Evolutionary conservation across 1,140 invertebrate genomes (phyloP), one percentile per base, ranked within the genome.

Genomic region (Drosophila ohnishii): DNA sequence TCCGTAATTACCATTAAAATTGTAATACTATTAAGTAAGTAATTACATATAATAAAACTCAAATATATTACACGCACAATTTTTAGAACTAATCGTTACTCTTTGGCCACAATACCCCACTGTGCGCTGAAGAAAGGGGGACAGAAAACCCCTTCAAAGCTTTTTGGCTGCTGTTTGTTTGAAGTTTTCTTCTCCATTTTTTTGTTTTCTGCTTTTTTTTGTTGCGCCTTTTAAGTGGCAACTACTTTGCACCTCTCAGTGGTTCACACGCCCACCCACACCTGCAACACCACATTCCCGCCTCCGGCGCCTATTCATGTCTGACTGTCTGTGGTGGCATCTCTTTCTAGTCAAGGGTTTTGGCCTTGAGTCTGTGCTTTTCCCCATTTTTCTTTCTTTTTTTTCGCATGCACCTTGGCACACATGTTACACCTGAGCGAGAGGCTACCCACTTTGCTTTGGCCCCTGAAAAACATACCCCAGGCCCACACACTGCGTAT

Each of bases 101-200:
- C 14, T 37, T 37, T 13, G 35, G 35, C 4, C 13, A 14, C 10
- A 5, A 16, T 30, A 50, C 9, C 9, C 47, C 30, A 50, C 30
- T 32, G 48, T 50, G 13, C 4, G 19, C 16, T 16, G 8, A 10
- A 48, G n/a, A 40, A n/a, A 37, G 4, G 56, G 25, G 39, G 25
- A 4, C 25, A n/a, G 35, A 32, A 64, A 45, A 45, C 42, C 61
- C 45, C 61, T 75, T 75, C 62, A 75, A 75, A 75, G 73, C 71
- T 75, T 75, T 75, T 75, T 75, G 73, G 71, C 73, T 75, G 72
- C 73, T 75, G 70, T 75, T 75, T 75, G 73, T 75, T 75, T 75
- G 71, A 75, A 75, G 72, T 73, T 73, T 55, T 70, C 50, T 51
- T 55, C 34, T 34, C 34, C 13, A 45, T 35, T 44, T 57, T 57